Evolutionary conservation across 2,113 vertebrate species (phyloP), one percentile per base, ranked within the genome.

Genomic region (Columba janthina): DNA sequence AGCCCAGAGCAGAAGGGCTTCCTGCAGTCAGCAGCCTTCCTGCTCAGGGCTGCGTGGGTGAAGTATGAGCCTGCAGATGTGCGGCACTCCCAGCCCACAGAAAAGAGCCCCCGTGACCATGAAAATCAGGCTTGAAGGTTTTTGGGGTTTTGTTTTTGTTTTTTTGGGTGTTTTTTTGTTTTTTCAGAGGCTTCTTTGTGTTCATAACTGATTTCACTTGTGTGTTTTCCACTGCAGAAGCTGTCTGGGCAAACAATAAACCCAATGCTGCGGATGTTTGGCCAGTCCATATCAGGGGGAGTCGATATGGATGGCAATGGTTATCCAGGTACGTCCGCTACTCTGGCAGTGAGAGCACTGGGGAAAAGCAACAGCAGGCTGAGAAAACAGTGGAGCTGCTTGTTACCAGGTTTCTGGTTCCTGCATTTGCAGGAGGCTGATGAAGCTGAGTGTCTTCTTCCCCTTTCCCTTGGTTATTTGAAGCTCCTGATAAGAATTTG

Each of bases 261-360:
- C 88, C 98, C 99, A 9, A 96, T 94, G 48, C 97, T 99, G 51
- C 98, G 97, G 96, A 99, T 99, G 99, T 99, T 99, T 84, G 99
- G 99, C 40, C 99, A 99, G 97, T 99, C 99, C 28, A 98, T 99
- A 97, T 99, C 99, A 6, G 99, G 99, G 81, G 98, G 97, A 87
- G 97, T 99, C 34, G 99, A 99, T 97, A 99, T 99, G 99, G 99
- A 99, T 95, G 98, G 98, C 93, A 99, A 99, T 57, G 99, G 98
- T 87, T 99, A 99, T 85, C 97, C 98, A 98, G 99, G 99, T 99
- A 98, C 36, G 97, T 96, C 26, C 1, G 7, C 75, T 79, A 3
- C 34, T 74, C 36, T 40, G 44, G 10, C 51, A 53, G 26, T 2
- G 18, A 56, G 16, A 65, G 24, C 24, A 32, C 53, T 24, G n/a